Percentiles rank a stretch among this genome's conserved stretches.
Conservation (phyloP, 2,113 vertebrate species). For the Ellobius talpinus region DNA sequence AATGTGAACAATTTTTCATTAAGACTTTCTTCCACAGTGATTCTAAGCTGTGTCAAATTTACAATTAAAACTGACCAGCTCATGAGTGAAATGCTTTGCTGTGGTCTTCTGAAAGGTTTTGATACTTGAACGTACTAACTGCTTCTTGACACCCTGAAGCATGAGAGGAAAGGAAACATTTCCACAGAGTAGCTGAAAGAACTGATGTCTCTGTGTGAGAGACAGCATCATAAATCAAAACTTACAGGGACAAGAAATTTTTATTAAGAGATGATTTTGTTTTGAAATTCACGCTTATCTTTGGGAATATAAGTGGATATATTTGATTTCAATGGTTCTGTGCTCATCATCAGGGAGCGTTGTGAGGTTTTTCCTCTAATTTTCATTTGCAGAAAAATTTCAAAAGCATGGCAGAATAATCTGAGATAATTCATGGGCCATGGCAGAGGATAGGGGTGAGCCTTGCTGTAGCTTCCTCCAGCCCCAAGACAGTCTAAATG, state of each 20-base stretch:
- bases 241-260: slow-evolving; percentile 9
- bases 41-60: background rate
- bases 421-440: background rate
- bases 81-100: background rate
- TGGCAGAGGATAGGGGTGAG: background rate
- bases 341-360: background rate
- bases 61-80: background rate
- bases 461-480: background rate
- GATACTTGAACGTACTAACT: background rate
- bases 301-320: slow-evolving; percentile 9
- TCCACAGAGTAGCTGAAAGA: background rate
- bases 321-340: slow-evolving; percentile 44
- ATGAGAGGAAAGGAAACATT: background rate
- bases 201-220: background rate
- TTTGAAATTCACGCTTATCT: slow-evolving; percentile 10
- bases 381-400: background rate
- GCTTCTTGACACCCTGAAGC: background rate
- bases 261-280: background rate
- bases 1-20: background rate
- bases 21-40: background rate
- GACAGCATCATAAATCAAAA: background rate
- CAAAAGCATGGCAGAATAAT: background rate
- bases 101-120: background rate
- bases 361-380: background rate
- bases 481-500: background rate